Percentiles rank a stretch among this genome's conserved stretches.
These are phyloP conservation scores for Drosophila lacertosa DNA, from an alignment of 1,140 invertebrate genomes.

Conservation along the genomic window DNA sequence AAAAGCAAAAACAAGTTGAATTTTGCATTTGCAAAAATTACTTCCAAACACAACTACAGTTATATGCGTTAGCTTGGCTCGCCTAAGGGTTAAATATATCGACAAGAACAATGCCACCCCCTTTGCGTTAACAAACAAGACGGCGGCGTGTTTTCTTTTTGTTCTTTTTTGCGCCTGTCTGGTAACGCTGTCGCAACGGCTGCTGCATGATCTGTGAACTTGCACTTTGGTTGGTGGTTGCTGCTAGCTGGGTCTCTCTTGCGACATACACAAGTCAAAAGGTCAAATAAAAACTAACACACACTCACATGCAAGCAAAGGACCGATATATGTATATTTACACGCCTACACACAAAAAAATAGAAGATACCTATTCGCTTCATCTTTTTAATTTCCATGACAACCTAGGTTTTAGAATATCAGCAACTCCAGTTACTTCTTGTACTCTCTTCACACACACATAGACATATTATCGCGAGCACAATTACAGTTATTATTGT, in stretches of 20 bases:
- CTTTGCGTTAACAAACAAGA: conserved; percentile 35
- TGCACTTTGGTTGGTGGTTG: conserved; percentile 28
- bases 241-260: conserved; percentile 1
- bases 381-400: conserved; percentile 32
- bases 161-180: conserved; percentile 35
- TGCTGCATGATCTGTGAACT: conserved; percentile 46
- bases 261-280: conserved; percentile 62
- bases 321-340: conserved; percentile 8
- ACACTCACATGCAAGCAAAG: conserved; percentile 3
- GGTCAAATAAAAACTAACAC: conserved; percentile 53
- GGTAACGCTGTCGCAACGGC: conserved; percentile 40
- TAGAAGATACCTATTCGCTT: neutral
- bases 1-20: conserved; percentile 65
- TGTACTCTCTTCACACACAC: conserved; percentile 4
- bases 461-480: neutral
- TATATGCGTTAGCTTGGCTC: conserved; percentile 24
- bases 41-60: conserved; percentile 4
- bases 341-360: conserved; percentile 26
- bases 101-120: conserved; percentile 57
- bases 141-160: conserved; percentile 20
- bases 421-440: conserved; percentile 10
- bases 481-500: conserved; percentile 5
- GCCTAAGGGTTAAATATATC: conserved; percentile 66
- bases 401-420: conserved; percentile 24
- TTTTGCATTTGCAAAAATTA: conserved; percentile 62